Evolutionary conservation across 2,797 vertebrate genomes (phyloP).

Genomic region (Eidolon dupreanum): DNA sequence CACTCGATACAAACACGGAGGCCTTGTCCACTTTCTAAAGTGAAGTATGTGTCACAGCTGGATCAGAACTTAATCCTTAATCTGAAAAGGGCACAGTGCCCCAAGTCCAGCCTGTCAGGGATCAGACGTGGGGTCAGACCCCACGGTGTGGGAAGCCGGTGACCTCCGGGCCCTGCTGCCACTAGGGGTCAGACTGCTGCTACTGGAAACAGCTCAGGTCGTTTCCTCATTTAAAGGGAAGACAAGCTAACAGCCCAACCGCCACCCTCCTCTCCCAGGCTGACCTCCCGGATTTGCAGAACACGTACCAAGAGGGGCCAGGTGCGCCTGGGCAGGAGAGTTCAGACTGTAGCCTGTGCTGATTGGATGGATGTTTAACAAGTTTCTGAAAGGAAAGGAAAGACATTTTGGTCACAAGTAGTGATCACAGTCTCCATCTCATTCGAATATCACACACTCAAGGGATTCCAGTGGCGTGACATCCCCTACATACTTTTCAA

Average conservation of each 20-base stretch:
- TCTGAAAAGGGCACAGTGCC: background rate
- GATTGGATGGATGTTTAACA: slow-evolving; percentile 90
- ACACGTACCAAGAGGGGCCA: slow-evolving; percentile 82
- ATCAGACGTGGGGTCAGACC: background rate
- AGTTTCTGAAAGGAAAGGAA: slow-evolving; percentile 86
- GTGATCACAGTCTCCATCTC: accelerated
- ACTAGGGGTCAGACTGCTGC: slow-evolving; percentile 64
- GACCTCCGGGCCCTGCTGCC: background rate
- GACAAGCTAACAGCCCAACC: background rate
- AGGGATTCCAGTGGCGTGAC: accelerated
- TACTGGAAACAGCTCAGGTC: background rate
- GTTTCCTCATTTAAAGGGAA: background rate
- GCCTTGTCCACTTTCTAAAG: background rate
- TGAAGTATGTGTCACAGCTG: background rate
- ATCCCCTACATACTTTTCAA: slow-evolving; percentile 91
- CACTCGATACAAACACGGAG: background rate
- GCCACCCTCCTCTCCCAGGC: background rate
- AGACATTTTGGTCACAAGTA: background rate
- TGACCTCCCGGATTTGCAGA: accelerated
- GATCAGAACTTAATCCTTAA: background rate
- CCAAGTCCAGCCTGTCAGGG: too few relatives aligned
- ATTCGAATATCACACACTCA: accelerated
- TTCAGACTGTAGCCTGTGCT: slow-evolving; percentile 88
- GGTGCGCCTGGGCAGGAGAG: slow-evolving; percentile 81
- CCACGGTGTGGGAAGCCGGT: background rate